phyloP scores from a whole-genome alignment of 1,140 invertebrate genomes.

The Ganaspis sp. region DNA sequence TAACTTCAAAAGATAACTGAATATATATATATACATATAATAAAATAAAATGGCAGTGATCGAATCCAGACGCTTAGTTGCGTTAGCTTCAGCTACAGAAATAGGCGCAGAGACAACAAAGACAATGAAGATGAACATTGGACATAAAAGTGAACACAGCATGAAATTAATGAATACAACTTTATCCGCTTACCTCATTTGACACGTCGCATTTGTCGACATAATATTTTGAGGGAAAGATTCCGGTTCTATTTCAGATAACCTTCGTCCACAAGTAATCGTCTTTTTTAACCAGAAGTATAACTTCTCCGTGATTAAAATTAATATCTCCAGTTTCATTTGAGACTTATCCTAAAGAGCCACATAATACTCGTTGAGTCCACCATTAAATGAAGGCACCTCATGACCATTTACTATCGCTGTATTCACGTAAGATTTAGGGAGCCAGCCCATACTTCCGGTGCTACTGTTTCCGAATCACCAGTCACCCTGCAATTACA shows the following conservation, averaged over 20 bases:
- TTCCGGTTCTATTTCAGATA: constrained; percentile 89
- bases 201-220: constrained; percentile 81
- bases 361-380: constrained; percentile 85
- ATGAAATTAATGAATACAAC: constrained; percentile 13
- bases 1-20: too few relatives aligned
- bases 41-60: too few relatives aligned
- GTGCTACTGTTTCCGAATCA: constrained; percentile 80
- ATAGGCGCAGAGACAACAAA: constrained; percentile 15
- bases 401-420: constrained; percentile 52
- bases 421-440: constrained; percentile 83
- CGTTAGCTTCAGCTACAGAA: constrained; percentile 42
- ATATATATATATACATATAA: too few relatives aligned
- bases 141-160: not conserved
- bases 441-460: constrained; percentile 82
- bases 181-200: constrained; percentile 66
- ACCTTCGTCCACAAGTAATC: constrained; percentile 99
- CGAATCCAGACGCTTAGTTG: constrained; percentile 40
- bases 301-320: constrained; percentile 93
- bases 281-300: constrained; percentile 91
- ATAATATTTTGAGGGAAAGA: constrained; percentile 98
- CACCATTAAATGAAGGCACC: constrained; percentile 37
- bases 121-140: not conserved
- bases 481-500: constrained; percentile 78
- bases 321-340: constrained; percentile 92
- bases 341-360: constrained; percentile 91